Conservation (phyloP, 2,888 invertebrate species). For the Aphidius colemani region DNA sequence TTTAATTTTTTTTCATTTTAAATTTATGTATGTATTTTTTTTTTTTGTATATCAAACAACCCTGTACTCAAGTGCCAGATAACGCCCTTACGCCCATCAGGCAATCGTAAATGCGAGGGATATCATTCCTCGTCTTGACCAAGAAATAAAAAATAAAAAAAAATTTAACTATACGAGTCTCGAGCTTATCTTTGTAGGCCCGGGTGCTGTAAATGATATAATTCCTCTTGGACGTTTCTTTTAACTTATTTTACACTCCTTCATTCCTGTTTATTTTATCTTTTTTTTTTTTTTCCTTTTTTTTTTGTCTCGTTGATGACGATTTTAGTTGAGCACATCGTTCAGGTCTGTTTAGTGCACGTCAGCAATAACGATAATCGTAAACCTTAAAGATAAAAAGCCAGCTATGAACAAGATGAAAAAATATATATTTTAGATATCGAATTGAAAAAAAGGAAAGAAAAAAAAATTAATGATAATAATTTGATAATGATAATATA, state of each 20-base stretch:
- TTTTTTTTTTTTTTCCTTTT: too few relatives aligned
- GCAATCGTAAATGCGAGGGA: constrained; percentile 14
- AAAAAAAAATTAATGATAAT: neutral
- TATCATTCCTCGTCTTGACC: neutral
- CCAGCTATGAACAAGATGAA: constrained; percentile 20
- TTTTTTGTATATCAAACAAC: neutral
- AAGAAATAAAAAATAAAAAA: neutral
- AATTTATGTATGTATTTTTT: constrained; percentile 4
- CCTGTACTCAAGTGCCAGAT: constrained; percentile 8
- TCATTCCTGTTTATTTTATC: constrained; percentile 7
- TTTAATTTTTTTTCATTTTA: constrained; percentile 5
- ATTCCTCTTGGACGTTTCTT: constrained; percentile 12
- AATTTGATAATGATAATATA: neutral
- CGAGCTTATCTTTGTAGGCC: constrained; percentile 23
- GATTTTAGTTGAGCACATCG: too few relatives aligned
- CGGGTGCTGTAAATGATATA: constrained; percentile 20
- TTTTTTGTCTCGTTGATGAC: too few relatives aligned
- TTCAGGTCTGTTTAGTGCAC: too few relatives aligned
- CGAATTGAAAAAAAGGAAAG: constrained; percentile 16
- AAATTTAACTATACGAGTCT: neutral
- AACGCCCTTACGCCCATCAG: constrained; percentile 1
- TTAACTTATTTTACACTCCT: neutral
- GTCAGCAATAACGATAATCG: constrained; percentile 36
- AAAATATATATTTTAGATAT: too few relatives aligned
- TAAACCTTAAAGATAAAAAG: constrained; percentile 39